Evolutionary conservation across 2,113 vertebrate species (phyloP).

Genomic region (Micronisus gabar): DNA sequence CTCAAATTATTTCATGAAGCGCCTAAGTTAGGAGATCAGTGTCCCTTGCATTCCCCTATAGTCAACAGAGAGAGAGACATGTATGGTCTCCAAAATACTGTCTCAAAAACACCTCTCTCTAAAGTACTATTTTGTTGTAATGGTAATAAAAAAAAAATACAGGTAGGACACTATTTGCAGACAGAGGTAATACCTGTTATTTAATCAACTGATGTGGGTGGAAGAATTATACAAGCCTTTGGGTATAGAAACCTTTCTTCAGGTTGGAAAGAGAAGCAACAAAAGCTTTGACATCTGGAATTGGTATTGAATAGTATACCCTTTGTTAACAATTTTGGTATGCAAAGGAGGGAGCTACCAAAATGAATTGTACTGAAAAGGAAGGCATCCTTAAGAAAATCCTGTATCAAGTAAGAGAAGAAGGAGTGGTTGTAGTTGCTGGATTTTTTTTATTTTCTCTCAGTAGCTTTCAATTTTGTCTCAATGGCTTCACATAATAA

Average conservation of each 20-base stretch:
- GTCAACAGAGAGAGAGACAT: not conserved
- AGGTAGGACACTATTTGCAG: not conserved
- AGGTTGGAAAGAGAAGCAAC: not conserved
- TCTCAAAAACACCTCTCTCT: not conserved
- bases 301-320: not conserved
- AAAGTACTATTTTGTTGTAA: not conserved
- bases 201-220: not conserved
- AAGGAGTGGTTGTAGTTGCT: not conserved
- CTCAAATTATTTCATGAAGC: not conserved
- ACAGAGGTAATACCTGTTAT: not conserved
- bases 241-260: not conserved
- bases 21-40: not conserved
- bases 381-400: not conserved
- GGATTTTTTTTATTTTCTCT: not conserved
- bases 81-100: not conserved
- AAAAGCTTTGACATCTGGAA: not conserved
- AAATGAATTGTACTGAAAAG: not conserved
- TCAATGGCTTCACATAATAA: not conserved
- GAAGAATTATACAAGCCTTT: not conserved
- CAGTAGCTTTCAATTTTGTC: not conserved
- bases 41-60: not conserved
- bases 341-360: not conserved
- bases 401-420: not conserved
- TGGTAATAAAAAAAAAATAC: not conserved
- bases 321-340: not conserved